Evolutionary conservation across 2,888 invertebrate genomes (phyloP).

Genomic region (Morpho achilles): DNA sequence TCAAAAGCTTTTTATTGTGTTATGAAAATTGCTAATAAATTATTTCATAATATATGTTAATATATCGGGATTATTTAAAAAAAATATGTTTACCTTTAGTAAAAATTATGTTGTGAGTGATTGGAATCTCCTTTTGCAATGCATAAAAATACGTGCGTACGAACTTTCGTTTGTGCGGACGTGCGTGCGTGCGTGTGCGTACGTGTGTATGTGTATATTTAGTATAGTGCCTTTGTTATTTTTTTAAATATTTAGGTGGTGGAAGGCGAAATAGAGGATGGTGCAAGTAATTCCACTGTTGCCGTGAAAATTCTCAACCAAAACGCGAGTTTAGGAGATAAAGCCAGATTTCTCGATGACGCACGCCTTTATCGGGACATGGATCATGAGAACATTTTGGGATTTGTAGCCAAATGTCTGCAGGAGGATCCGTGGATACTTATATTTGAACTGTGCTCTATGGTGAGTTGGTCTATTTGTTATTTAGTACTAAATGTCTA

Average conservation of each 20-base stretch:
- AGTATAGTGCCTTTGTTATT: neutral
- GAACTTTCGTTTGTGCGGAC: too few species aligned
- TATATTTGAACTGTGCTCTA: conserved; percentile 86
- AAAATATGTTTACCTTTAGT: too few species aligned
- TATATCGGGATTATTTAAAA: too few species aligned
- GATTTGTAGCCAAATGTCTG: conserved; percentile 85
- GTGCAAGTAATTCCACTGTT: conserved; percentile 68
- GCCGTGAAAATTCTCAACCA: conserved; percentile 90
- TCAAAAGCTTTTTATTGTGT: too few species aligned
- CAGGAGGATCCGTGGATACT: conserved; percentile 89
- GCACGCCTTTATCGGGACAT: conserved; percentile 84
- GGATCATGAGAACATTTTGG: conserved; percentile 85
- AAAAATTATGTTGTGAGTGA: too few species aligned
- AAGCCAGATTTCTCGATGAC: conserved; percentile 88
- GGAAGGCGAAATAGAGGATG: conserved; percentile 83
- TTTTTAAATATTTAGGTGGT: conserved; percentile 79
- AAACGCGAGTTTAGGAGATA: conserved; percentile 86
- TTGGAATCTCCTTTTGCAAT: too few species aligned
- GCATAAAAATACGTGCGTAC: too few species aligned
- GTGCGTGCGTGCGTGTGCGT: too few species aligned
- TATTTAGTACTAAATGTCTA: too few species aligned
- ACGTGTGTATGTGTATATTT: too few species aligned
- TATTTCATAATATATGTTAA: too few species aligned
- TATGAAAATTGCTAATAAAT: too few species aligned
- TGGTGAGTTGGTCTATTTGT: conserved; percentile 53